Evolutionary conservation across 2,113 vertebrate genomes (phyloP), one percentile per base, ranked within the genome.

Genomic region (Leucoraja erinaceus): DNA sequence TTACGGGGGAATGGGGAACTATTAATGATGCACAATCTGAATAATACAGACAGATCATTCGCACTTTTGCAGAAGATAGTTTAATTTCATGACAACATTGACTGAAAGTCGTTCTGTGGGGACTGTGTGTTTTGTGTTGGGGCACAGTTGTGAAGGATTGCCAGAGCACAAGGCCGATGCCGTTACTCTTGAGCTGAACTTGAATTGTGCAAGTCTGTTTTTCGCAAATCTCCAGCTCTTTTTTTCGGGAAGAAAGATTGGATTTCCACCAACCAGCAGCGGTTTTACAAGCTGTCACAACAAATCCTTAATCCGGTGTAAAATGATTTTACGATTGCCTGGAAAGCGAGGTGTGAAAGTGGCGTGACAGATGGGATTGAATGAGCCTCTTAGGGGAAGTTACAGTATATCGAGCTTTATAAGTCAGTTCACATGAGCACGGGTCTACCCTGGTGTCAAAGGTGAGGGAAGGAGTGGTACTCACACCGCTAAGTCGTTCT

Each of bases 301-400:
- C 68, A 94, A 54, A 72, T 38, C 16, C 70, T 61, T n/a, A 75
- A 92, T 93, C 83, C 83, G 94, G 93, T 77, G 93, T 93, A 91
- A 94, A 94, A 93, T 93, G 93, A 93, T 94, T 94, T 93, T 94
- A 93, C 94, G 93, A 93, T 93, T 94, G 93, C 59, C 94, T 94
- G 84, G 93, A 90, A 75, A 93, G 90, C 75, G 70, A 77, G 90
- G 54, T 16, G 25, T 84, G 84, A 94, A 94, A 94, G 11, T 93
- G 93, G 92, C 93, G 93, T 90, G 93, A 95, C 90, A 93, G 93
- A 94, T 94, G 93, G 90, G 94, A 94, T 59, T 4, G 94, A 94
- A 93, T 93, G 93, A 86, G 93, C 79, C 66, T 93, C 93, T 90
- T 66, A 94, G 88, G 93, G 93, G 38, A 92, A 93, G 93, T 31